Conservation (phyloP, 1,140 invertebrate species). For the Tetragnatha versicolor region DNA sequence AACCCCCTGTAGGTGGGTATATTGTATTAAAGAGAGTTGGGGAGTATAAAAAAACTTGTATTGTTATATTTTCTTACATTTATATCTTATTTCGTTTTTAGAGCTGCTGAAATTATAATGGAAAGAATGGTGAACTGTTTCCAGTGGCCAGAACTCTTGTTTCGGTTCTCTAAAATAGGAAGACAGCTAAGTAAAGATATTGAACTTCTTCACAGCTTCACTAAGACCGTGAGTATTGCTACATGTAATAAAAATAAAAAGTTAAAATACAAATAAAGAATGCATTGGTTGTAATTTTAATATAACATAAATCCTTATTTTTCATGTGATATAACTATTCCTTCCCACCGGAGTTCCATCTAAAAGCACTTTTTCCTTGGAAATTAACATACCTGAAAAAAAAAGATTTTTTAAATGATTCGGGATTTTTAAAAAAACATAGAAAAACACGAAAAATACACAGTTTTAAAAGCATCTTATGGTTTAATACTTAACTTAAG, state of each 20-base stretch:
- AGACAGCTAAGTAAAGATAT: slow-evolving; percentile 67
- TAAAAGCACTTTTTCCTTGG: background rate
- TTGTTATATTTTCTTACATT: too few relatives aligned
- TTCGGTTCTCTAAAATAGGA: slow-evolving; percentile 44
- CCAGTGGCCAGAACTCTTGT: slow-evolving; percentile 56
- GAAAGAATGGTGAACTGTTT: slow-evolving; percentile 56
- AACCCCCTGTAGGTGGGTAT: too few relatives aligned
- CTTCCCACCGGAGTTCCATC: background rate
- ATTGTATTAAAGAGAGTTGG: too few relatives aligned
- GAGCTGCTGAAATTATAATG: slow-evolving; percentile 64
- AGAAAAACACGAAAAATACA: too few relatives aligned
- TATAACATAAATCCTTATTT: background rate
- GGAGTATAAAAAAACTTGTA: too few relatives aligned
- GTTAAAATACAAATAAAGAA: background rate
- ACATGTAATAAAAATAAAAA: background rate
- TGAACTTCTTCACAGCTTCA: slow-evolving; percentile 83
- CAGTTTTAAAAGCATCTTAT: too few relatives aligned
- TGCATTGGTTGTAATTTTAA: background rate
- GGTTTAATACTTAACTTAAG: too few relatives aligned
- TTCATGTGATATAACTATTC: background rate
- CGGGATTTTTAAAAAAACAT: too few relatives aligned
- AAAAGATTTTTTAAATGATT: background rate
- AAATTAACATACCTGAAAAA: background rate
- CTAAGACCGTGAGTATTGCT: slow-evolving; percentile 66
- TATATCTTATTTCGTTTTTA: too few relatives aligned